A percentile compares a stretch with the other conserved stretches of the same genome.
Conservation (phyloP, 1,140 invertebrate genomes). For the Pteromalus puparum region DNA sequence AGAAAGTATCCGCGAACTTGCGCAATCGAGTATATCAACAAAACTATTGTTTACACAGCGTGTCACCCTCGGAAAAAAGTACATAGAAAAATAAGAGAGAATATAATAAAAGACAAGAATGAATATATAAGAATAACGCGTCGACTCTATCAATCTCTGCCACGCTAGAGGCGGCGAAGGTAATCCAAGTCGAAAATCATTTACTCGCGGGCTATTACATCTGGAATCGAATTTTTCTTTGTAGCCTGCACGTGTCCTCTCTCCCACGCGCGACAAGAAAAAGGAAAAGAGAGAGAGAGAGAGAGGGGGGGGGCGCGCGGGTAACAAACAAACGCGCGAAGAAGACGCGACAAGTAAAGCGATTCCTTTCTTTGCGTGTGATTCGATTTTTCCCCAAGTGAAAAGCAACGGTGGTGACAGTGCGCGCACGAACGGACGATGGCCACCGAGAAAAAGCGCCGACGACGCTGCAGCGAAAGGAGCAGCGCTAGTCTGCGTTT, state of each 20-base stretch:
- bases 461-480: conserved; percentile 18
- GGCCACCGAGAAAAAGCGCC: conserved; percentile 23
- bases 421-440: background rate
- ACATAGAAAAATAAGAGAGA: background rate
- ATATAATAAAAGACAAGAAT: conserved; percentile 15
- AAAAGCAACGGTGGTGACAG: conserved; percentile 15
- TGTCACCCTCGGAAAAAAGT: background rate
- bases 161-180: background rate
- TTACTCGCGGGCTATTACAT: conserved; percentile 43
- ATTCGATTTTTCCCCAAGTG: conserved; percentile 42
- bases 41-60: background rate
- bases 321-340: conserved; percentile 10
- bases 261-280: background rate
- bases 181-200: conserved; percentile 39
- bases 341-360: conserved; percentile 21
- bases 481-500: conserved; percentile 2
- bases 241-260: background rate
- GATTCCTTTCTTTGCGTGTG: conserved; percentile 29
- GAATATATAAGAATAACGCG: background rate
- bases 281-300: background rate
- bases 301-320: background rate
- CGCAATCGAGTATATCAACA: no score
- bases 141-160: conserved; percentile 28
- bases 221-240: conserved; percentile 42
- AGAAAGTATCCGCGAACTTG: no score